These are phyloP conservation scores for Amphipyra berbera DNA, from an alignment of 2,888 invertebrate genomes.

Conservation along the genomic window DNA sequence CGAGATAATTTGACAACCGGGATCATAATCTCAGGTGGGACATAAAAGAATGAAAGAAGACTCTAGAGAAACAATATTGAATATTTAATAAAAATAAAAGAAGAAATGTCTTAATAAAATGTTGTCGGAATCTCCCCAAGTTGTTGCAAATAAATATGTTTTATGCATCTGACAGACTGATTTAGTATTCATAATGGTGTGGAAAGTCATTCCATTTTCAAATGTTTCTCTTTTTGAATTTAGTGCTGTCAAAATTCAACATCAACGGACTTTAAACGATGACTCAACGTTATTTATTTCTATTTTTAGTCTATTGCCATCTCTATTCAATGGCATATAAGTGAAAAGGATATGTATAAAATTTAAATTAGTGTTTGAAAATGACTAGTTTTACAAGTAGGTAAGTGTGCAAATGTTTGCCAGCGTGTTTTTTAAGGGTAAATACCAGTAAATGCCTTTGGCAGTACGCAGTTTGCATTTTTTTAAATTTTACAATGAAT, in stretches of 20 bases:
- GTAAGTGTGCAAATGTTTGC: no score
- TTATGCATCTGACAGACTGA: constrained; percentile 28
- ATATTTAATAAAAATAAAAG: constrained; percentile 34
- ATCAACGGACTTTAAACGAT: no score
- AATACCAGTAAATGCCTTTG: no score
- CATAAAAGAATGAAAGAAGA: constrained; percentile 15
- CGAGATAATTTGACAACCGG: constrained; percentile 45
- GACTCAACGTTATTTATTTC: no score
- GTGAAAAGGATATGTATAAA: no score
- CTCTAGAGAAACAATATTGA: constrained; percentile 23
- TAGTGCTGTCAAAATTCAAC: constrained; percentile 8
- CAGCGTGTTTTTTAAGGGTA: no score
- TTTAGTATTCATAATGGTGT: constrained; percentile 24
- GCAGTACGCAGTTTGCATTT: no score
- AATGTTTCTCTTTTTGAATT: constrained; percentile 23
- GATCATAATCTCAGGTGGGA: constrained; percentile 36
- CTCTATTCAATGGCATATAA: no score
- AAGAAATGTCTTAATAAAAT: constrained; percentile 22
- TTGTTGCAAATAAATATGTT: constrained; percentile 39
- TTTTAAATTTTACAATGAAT: no score
- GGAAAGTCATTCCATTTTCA: not conserved
- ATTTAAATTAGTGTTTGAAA: no score
- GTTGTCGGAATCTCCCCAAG: constrained; percentile 21
- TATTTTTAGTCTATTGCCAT: no score
- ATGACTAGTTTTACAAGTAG: no score